phyloP scores from a whole-genome alignment of 2,113 vertebrate genomes.

The Cyanoderma ruficeps region DNA sequence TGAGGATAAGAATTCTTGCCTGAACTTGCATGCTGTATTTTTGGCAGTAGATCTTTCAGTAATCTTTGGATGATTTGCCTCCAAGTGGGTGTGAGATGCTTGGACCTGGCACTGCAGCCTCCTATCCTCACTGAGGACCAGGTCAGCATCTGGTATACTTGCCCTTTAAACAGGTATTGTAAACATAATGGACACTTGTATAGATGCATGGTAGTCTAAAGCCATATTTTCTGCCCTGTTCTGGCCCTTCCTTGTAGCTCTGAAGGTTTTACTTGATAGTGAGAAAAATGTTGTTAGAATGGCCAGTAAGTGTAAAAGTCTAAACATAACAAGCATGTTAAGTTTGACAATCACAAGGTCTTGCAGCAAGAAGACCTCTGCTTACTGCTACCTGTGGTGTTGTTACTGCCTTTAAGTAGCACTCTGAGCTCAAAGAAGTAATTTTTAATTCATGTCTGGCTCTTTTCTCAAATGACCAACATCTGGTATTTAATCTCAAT shows the following conservation, averaged over 20 bases:
- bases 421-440: not conserved
- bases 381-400: not conserved
- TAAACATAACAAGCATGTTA: not conserved
- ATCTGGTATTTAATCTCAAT: slow-evolving; percentile 35
- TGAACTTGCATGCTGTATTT: slow-evolving; percentile 7
- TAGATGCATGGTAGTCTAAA: not conserved
- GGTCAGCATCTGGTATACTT: not conserved
- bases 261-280: not conserved
- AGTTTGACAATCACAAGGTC: not conserved
- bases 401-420: not conserved
- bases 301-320: not conserved
- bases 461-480: not conserved
- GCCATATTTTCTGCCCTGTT: not conserved
- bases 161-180: not conserved
- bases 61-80: not conserved
- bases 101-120: not conserved
- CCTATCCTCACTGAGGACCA: not conserved
- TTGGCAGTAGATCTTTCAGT: slow-evolving; percentile 13
- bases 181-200: not conserved
- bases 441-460: not conserved
- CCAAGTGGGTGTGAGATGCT: not conserved
- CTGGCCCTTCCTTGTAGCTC: not conserved
- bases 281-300: not conserved
- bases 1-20: not conserved
- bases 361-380: not conserved